Evolutionary conservation across 1,140 invertebrate genomes (phyloP).

Genomic region (Latrodectus geometricus): DNA sequence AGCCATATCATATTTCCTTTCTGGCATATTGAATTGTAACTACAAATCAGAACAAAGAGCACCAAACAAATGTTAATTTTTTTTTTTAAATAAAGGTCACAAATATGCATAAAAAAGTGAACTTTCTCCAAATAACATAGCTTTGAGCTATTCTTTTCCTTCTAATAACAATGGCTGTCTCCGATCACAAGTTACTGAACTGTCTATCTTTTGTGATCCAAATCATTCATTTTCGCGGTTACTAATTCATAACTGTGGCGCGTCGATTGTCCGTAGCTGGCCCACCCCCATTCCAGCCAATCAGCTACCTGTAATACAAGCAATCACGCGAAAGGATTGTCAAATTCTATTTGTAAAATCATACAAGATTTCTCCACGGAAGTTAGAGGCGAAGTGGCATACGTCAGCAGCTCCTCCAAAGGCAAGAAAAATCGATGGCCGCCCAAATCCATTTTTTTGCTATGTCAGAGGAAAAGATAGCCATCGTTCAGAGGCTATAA

Average conservation of each 20-base stretch:
- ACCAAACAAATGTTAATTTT: too few relatives aligned
- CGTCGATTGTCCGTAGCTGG: constrained; percentile 25
- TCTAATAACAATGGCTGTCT: not conserved
- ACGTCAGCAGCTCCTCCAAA: not conserved
- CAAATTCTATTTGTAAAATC: constrained; percentile 52
- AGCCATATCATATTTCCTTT: too few relatives aligned
- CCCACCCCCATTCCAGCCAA: constrained; percentile 2
- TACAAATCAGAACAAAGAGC: too few relatives aligned
- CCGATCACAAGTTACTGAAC: not conserved
- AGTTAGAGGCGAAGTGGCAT: constrained; percentile 3
- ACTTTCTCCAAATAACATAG: too few relatives aligned
- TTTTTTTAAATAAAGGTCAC: too few relatives aligned
- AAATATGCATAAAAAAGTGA: too few relatives aligned
- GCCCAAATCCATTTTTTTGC: constrained; percentile 5
- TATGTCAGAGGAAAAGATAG: constrained; percentile 19
- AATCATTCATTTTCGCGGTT: constrained; percentile 47
- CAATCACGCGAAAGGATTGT: constrained; percentile 41
- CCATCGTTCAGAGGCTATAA: constrained; percentile 12
- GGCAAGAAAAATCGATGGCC: not conserved
- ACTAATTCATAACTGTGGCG: constrained; percentile 46
- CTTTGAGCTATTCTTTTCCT: too few relatives aligned
- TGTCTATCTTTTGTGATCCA: not conserved
- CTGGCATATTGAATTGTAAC: too few relatives aligned
- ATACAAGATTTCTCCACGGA: not conserved
- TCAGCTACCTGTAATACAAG: constrained; percentile 30